Evolutionary conservation across 2,113 vertebrate genomes (phyloP).

Genomic region (Percina caprodes): DNA sequence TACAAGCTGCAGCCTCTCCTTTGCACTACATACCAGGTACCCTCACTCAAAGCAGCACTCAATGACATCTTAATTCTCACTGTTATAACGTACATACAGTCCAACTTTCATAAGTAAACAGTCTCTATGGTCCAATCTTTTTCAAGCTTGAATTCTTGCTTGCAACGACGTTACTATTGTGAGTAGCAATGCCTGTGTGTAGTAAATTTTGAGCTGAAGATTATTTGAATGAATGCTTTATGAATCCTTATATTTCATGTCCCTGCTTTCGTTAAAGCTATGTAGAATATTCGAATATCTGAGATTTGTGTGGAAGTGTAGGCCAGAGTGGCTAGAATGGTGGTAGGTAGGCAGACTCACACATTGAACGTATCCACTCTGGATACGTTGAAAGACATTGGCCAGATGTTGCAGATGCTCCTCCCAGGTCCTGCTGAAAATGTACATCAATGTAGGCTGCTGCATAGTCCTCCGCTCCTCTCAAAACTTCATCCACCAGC

Average conservation of each 20-base stretch:
- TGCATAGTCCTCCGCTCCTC: no score
- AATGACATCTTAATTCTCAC: conserved; percentile 12
- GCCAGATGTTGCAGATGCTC: no score
- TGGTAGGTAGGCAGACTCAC: no score
- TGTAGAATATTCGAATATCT: not conserved
- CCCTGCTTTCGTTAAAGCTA: not conserved
- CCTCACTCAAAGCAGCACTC: conserved; percentile 13
- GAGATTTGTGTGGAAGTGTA: no score
- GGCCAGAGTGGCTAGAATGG: no score
- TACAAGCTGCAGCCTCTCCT: conserved; percentile 45
- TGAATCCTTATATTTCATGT: not conserved
- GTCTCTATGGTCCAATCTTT: not conserved
- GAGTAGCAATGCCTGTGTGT: not conserved
- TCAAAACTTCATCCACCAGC: no score
- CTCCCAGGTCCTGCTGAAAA: no score
- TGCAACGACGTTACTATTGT: not conserved
- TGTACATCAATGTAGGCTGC: no score
- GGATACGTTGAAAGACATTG: no score
- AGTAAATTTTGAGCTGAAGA: not conserved
- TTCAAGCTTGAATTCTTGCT: not conserved
- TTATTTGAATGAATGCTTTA: not conserved
- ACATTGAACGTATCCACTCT: no score
- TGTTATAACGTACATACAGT: not conserved
- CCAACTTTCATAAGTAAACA: not conserved
- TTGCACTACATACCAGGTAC: conserved; percentile 13